Conservation (phyloP, 2,113 vertebrate genomes). For the Scomber colias region DNA sequence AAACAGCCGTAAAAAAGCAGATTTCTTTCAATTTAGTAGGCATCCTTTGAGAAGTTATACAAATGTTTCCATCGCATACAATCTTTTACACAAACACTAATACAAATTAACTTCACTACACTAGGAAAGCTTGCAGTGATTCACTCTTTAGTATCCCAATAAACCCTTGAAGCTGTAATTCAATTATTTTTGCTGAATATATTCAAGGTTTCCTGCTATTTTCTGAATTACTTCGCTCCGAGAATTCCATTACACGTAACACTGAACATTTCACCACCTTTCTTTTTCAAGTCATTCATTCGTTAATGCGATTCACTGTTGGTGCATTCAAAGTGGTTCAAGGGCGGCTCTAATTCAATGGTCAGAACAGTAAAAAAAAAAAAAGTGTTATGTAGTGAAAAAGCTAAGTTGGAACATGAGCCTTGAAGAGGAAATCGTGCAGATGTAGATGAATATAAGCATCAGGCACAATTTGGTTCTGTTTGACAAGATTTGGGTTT, state of each 20-base stretch:
- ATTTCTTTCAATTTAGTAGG: too few species aligned
- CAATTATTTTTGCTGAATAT: too few species aligned
- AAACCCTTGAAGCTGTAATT: too few species aligned
- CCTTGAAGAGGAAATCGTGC: neutral
- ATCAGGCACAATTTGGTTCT: neutral
- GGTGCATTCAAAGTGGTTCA: neutral
- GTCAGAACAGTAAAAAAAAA: neutral
- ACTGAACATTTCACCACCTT: neutral
- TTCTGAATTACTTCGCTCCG: too few species aligned
- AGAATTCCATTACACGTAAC: too few species aligned
- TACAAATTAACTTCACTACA: too few species aligned
- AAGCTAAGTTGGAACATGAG: neutral
- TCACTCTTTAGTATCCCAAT: too few species aligned
- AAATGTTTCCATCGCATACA: too few species aligned
- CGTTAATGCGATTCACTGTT: neutral
- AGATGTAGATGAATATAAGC: neutral
- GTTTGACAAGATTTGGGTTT: neutral
- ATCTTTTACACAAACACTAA: too few species aligned
- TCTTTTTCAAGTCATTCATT: neutral
- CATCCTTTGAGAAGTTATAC: too few species aligned
- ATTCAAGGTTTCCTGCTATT: too few species aligned
- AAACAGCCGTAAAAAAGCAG: neutral
- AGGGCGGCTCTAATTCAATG: neutral
- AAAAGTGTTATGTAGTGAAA: neutral
- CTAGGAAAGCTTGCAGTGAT: too few species aligned